These are phyloP conservation scores for Sebastes aleutianus DNA, from an alignment of 2,797 vertebrate species.

Conservation along the genomic window DNA sequence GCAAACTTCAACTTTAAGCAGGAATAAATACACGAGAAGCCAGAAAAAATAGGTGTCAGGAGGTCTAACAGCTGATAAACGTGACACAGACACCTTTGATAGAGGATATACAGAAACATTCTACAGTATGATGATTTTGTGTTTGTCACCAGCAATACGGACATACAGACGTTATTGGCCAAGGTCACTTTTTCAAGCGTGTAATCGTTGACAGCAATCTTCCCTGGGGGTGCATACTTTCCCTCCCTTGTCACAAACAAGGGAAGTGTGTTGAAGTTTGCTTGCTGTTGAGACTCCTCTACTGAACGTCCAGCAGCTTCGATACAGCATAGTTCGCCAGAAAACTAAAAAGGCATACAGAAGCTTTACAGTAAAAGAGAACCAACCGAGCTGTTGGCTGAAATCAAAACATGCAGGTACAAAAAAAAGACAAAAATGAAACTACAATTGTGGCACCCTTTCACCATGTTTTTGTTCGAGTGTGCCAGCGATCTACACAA, in stretches of 20 bases:
- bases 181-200: conserved; percentile 76
- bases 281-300: conserved; percentile 30
- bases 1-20: conserved; percentile 66
- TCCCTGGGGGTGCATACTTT: conserved; percentile 42
- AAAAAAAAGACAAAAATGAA: conserved; percentile 54
- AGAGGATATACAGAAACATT: conserved; percentile 48
- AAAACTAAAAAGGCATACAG: conserved; percentile 61
- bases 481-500: conserved; percentile 38
- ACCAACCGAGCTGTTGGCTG: conserved; percentile 35
- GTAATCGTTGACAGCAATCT: conserved; percentile 31
- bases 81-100: conserved; percentile 26
- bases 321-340: conserved; percentile 53
- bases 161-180: conserved; percentile 69
- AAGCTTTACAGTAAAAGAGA: conserved; percentile 64
- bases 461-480: conserved; percentile 45
- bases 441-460: conserved; percentile 81
- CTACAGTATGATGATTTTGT: conserved; percentile 40
- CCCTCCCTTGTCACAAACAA: not conserved
- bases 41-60: conserved; percentile 2
- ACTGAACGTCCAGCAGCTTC: conserved; percentile 53
- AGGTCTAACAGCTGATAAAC: conserved; percentile 25
- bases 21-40: conserved; percentile 62
- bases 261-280: conserved; percentile 43
- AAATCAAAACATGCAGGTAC: conserved; percentile 78
- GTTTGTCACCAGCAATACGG: conserved; percentile 42